Conservation (phyloP, 2,888 invertebrate genomes). For the Platycheirus albimanus region DNA sequence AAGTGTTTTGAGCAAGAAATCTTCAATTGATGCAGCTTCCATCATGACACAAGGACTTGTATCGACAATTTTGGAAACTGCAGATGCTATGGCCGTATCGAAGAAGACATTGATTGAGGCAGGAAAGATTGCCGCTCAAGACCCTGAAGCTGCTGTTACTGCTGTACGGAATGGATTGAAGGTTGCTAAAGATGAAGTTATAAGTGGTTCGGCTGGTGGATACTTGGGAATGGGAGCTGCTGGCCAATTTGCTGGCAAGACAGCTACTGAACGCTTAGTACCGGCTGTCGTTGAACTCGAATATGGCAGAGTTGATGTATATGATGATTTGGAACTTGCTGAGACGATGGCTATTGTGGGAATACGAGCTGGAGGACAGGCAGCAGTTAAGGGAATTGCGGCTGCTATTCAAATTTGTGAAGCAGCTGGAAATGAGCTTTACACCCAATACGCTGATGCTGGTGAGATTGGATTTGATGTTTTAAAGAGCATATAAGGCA, state of each 20-base stretch:
- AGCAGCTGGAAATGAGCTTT: neutral
- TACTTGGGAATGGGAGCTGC: conserved; percentile 8
- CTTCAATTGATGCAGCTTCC: neutral
- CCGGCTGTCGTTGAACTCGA: neutral
- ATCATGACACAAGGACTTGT: neutral
- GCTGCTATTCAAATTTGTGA: neutral
- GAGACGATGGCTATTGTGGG: neutral
- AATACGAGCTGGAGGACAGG: neutral
- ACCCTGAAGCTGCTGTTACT: conserved; percentile 9
- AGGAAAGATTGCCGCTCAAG: neutral
- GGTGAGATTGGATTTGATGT: neutral
- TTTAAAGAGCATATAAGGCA: neutral
- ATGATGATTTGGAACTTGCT: neutral
- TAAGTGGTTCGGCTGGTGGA: neutral
- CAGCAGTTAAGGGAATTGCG: neutral
- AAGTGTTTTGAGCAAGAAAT: neutral
- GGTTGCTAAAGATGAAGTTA: neutral
- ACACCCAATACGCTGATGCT: neutral
- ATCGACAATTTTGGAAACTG: neutral
- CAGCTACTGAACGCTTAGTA: neutral
- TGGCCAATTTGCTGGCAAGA: neutral
- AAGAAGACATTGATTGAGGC: neutral
- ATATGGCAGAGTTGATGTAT: neutral
- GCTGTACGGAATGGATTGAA: neutral
- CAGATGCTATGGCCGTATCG: neutral